Evolutionary conservation across 1,140 invertebrate genomes (phyloP).

Genomic region (Brachionus asplanchnoidis): DNA sequence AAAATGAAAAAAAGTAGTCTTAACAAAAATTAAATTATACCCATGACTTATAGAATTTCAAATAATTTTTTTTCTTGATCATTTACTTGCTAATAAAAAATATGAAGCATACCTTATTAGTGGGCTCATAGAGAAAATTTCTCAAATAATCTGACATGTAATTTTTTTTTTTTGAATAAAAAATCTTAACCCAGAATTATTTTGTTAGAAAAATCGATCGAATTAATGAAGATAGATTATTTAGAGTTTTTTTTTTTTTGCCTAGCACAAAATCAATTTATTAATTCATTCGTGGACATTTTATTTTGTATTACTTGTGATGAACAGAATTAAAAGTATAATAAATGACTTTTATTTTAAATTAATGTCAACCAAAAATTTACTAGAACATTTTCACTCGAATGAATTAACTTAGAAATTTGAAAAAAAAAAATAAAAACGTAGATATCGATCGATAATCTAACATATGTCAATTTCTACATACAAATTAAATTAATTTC

Average conservation of each 20-base stretch:
- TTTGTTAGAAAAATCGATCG: background rate
- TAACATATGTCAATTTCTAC: background rate
- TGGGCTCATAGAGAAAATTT: background rate
- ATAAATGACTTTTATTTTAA: background rate
- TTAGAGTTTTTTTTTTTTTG: background rate
- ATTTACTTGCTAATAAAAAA: background rate
- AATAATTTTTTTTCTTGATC: background rate
- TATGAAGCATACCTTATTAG: background rate
- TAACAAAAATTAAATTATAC: background rate
- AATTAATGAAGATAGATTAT: background rate
- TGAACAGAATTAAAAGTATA: background rate
- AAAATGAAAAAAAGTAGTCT: background rate
- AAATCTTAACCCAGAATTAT: background rate
- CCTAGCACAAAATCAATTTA: background rate
- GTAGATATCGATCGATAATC: background rate
- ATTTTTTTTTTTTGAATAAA: background rate
- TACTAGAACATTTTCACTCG: background rate
- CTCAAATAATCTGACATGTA: background rate
- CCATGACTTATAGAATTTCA: background rate
- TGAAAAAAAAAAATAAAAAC: background rate
- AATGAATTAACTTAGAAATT: background rate
- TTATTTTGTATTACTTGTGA: background rate
- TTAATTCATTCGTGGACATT: background rate
- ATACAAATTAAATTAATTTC: slow-evolving; percentile 1
- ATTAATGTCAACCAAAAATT: background rate